Conservation (phyloP, 2,113 vertebrate genomes). For the Manacus vitellinus region DNA sequence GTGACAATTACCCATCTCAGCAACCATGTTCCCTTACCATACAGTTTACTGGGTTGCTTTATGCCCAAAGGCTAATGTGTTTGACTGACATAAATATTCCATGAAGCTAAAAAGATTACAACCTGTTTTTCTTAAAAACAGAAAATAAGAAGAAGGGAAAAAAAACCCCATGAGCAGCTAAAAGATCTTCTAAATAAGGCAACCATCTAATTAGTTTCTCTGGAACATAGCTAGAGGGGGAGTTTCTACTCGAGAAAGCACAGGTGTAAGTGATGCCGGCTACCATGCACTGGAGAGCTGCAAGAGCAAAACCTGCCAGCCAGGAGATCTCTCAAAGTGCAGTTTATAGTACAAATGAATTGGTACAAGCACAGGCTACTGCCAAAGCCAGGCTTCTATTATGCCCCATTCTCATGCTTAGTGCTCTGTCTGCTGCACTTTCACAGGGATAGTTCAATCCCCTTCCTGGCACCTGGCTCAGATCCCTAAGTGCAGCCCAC, state of each 20-base stretch:
- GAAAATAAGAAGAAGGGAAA: not conserved
- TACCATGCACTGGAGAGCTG: not conserved
- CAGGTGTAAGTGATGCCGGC: not conserved
- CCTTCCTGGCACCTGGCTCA: not conserved
- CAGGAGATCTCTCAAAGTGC: not conserved
- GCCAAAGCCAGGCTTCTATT: not conserved
- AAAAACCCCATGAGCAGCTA: not conserved
- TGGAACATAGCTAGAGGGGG: constrained; percentile 12
- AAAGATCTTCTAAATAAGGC: not conserved
- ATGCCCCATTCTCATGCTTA: not conserved
- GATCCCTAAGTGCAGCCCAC: not conserved
- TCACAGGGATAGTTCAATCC: accelerated
- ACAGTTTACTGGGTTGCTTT: not conserved
- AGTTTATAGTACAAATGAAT: not conserved
- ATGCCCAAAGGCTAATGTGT: not conserved
- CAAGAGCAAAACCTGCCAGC: not conserved
- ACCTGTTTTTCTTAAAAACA: not conserved
- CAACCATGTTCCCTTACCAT: not conserved
- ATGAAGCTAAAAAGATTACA: not conserved
- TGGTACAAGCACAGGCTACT: not conserved
- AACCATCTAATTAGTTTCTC: not conserved
- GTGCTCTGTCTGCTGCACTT: not conserved
- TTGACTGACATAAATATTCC: constrained; percentile 19
- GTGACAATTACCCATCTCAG: not conserved
- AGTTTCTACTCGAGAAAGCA: not conserved